Conservation (phyloP, 2,113 vertebrate genomes). For the Albula glossodonta region DNA sequence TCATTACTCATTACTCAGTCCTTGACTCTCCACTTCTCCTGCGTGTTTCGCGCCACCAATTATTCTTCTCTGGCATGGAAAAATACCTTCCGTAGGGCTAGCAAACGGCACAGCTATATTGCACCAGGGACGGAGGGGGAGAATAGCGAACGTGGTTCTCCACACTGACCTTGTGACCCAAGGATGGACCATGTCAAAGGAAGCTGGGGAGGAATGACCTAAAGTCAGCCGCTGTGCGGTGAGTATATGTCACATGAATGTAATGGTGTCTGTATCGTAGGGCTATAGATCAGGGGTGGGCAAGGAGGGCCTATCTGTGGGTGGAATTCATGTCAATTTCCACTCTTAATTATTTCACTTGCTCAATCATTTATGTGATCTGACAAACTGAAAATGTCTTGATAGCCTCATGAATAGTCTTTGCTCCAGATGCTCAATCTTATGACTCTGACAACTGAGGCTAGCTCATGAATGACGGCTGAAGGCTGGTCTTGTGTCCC, state of each 20-base stretch:
- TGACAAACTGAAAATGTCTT: no score
- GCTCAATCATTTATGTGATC: no score
- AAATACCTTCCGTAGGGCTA: conserved; percentile 48
- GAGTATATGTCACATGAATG: neutral
- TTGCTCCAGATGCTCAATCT: no score
- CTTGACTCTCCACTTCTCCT: conserved; percentile 76
- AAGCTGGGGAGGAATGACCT: neutral
- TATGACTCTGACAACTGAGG: no score
- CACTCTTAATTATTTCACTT: no score
- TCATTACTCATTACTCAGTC: conserved; percentile 92
- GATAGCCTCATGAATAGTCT: no score
- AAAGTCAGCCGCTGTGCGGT: neutral
- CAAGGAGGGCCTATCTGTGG: no score
- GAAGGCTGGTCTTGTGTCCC: no score
- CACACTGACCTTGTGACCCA: neutral
- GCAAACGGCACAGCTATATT: conserved; percentile 13
- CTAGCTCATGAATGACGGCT: no score
- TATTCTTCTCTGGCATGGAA: conserved; percentile 72
- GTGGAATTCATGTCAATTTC: no score
- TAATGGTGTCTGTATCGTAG: neutral
- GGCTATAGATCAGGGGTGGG: neutral
- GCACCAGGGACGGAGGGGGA: neutral
- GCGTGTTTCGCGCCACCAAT: conserved; percentile 66
- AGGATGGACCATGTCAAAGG: neutral
- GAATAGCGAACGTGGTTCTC: neutral